These are phyloP conservation scores for Hoplodrina blanda DNA, from an alignment of 2,888 invertebrate species.

Conservation along the genomic window DNA sequence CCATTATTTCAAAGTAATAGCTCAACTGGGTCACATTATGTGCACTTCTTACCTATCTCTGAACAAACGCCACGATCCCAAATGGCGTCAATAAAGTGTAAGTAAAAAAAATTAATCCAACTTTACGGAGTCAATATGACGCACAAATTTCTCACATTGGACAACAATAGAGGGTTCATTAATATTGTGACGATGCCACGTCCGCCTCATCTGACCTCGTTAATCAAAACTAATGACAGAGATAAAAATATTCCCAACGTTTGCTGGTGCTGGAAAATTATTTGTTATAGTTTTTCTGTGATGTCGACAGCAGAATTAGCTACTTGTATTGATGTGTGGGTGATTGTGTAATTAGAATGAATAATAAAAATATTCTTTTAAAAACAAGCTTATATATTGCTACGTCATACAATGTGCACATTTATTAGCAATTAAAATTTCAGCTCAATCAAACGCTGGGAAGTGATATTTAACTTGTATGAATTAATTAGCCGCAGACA, in stretches of 20 bases:
- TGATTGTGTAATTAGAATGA: too few relatives aligned
- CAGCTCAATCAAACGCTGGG: too few relatives aligned
- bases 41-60: slow-evolving; percentile 60
- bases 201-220: slow-evolving; percentile 66
- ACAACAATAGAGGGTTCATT: slow-evolving; percentile 70
- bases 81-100: slow-evolving; percentile 43
- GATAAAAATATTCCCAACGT: slow-evolving; percentile 74
- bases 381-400: too few relatives aligned
- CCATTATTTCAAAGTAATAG: slow-evolving; percentile 50
- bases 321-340: slow-evolving; percentile 3
- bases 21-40: slow-evolving; percentile 55
- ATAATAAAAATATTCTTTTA: too few relatives aligned
- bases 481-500: too few relatives aligned
- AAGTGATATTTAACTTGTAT: too few relatives aligned
- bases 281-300: slow-evolving; percentile 62
- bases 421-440: too few relatives aligned
- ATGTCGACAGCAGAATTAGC: slow-evolving; percentile 31
- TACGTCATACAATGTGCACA: too few relatives aligned
- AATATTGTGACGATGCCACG: slow-evolving; percentile 67
- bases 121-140: slow-evolving; percentile 48
- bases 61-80: slow-evolving; percentile 42
- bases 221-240: slow-evolving; percentile 77
- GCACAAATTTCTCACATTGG: slow-evolving; percentile 62
- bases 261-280: slow-evolving; percentile 64
- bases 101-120: slow-evolving; percentile 43